phyloP scores from a whole-genome alignment of 2,888 invertebrate genomes.

The Oxytorus armatus region DNA sequence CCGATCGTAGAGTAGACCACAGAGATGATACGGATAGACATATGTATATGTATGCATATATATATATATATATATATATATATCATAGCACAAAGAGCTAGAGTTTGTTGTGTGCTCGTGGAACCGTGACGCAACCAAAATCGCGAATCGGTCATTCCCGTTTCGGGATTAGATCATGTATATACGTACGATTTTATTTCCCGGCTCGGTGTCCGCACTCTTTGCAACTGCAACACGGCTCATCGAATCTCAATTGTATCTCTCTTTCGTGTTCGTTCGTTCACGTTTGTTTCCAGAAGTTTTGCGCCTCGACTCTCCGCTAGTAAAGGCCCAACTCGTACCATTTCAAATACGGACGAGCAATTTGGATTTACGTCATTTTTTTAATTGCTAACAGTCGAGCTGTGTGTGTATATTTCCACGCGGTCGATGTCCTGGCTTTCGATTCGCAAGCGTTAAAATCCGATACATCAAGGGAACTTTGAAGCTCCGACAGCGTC shows the following conservation, averaged over 20 bases:
- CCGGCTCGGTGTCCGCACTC: background rate
- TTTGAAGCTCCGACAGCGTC: constrained; percentile 55
- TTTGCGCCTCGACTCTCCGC: background rate
- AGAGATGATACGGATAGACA: constrained; percentile 19
- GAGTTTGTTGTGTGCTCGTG: constrained; percentile 42
- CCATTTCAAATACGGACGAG: background rate
- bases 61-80: too few species aligned
- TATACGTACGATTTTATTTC: background rate
- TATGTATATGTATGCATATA: constrained; percentile 28
- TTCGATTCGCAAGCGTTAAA: constrained; percentile 60
- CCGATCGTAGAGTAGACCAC: constrained; percentile 61
- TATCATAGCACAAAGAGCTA: background rate
- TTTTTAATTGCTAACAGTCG: too few species aligned
- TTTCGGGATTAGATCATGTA: constrained; percentile 41
- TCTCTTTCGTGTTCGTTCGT: constrained; percentile 11
- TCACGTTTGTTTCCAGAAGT: background rate
- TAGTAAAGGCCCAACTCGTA: background rate
- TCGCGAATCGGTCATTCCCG: constrained; percentile 56
- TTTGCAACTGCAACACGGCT: background rate
- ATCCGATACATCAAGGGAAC: constrained; percentile 62
- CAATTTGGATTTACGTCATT: background rate
- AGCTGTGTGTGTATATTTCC: too few species aligned
- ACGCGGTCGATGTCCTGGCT: too few species aligned
- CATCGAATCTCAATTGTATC: constrained; percentile 25
- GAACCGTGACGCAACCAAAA: constrained; percentile 53